Conservation (phyloP, 2,113 vertebrate species). For the Elachura formosa region DNA sequence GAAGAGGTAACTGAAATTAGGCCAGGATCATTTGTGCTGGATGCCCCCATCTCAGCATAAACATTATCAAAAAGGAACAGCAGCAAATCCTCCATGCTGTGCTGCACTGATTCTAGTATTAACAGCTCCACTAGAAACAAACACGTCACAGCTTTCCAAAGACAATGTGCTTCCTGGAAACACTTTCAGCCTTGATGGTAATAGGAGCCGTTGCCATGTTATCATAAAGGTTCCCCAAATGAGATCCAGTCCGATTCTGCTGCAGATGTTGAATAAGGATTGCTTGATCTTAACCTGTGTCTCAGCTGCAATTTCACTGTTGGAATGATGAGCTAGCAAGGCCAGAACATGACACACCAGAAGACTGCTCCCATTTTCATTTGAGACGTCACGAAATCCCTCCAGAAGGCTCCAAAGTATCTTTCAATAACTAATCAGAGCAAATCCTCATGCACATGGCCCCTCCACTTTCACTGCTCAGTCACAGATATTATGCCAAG, state of each 20-base stretch:
- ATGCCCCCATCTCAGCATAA: neutral
- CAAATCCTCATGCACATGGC: neutral
- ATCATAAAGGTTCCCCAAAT: neutral
- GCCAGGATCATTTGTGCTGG: neutral
- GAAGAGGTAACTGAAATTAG: neutral
- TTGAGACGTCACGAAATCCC: neutral
- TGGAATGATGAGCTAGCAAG: neutral
- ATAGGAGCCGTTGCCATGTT: neutral
- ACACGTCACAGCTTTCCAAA: slow-evolving; percentile 4
- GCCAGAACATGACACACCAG: neutral
- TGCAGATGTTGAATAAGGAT: neutral
- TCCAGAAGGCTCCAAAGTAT: neutral
- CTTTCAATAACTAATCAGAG: neutral
- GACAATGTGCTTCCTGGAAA: neutral
- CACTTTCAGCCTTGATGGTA: neutral
- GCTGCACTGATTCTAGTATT: neutral
- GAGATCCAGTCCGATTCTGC: neutral
- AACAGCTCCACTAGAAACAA: neutral
- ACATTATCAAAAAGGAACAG: neutral
- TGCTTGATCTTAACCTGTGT: neutral
- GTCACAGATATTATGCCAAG: neutral
- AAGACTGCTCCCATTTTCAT: neutral
- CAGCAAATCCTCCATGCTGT: neutral
- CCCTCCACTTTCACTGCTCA: neutral
- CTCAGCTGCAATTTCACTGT: neutral